These are phyloP conservation scores for Ammodytes marinus DNA, from an alignment of 2,113 vertebrate genomes.

Conservation along the genomic window DNA sequence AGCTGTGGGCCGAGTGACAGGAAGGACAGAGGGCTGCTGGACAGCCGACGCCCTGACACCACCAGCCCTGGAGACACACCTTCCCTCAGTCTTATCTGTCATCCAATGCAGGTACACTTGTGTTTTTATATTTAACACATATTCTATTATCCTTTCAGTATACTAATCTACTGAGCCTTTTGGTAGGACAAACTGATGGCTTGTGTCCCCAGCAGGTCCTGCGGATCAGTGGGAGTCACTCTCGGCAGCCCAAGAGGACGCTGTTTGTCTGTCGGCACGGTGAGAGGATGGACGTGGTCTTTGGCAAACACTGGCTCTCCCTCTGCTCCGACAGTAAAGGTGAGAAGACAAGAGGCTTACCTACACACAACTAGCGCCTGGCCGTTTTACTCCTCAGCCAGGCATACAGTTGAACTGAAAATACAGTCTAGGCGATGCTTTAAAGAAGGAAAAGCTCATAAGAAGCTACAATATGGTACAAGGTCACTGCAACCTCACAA, in stretches of 20 bases:
- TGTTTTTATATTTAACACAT: neutral
- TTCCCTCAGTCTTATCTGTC: constrained; percentile 91
- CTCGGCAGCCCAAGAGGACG: constrained; percentile 90
- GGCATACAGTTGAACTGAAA: too few relatives aligned
- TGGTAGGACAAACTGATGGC: neutral
- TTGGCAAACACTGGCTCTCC: constrained; percentile 96
- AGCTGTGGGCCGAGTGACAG: constrained; percentile 82
- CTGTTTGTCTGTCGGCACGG: constrained; percentile 97
- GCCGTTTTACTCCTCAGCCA: too few relatives aligned
- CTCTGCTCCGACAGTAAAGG: constrained; percentile 98
- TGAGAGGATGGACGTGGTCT: constrained; percentile 97
- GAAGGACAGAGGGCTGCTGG: constrained; percentile 84
- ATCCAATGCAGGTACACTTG: constrained; percentile 90
- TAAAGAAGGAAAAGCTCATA: too few relatives aligned
- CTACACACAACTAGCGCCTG: too few relatives aligned
- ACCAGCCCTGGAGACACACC: constrained; percentile 84
- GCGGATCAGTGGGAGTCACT: constrained; percentile 84
- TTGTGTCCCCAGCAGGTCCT: constrained; percentile 83
- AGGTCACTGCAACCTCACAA: too few relatives aligned
- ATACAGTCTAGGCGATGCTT: too few relatives aligned
- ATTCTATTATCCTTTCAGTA: neutral
- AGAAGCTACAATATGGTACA: too few relatives aligned
- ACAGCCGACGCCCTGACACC: constrained; percentile 89
- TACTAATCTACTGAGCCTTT: neutral
- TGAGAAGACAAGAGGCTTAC: constrained; percentile 59